A percentile compares a stretch with the other conserved stretches of the same genome.
These are phyloP conservation scores for Melanerpes aurifrons DNA, from an alignment of 2,113 vertebrate genomes.

Conservation along the genomic window DNA sequence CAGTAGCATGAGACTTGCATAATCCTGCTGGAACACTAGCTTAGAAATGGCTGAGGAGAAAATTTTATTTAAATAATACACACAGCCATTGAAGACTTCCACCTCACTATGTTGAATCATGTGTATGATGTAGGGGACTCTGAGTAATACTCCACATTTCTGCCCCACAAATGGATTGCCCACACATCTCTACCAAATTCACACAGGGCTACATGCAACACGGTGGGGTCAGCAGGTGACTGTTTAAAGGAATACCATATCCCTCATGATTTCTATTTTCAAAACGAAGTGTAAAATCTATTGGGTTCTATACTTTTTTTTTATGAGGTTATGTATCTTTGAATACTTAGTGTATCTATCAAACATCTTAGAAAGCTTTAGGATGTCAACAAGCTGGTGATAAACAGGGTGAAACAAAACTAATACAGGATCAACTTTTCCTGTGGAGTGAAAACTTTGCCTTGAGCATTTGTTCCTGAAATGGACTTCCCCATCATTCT, in stretches of 20 bases:
- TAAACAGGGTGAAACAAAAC: not conserved
- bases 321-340: not conserved
- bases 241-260: rapidly evolving
- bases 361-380: not conserved
- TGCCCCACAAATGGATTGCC: not conserved
- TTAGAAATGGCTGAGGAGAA: not conserved
- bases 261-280: not conserved
- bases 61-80: not conserved
- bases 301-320: no score
- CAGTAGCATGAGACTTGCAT: not conserved
- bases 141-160: not conserved
- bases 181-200: not conserved
- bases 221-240: not conserved
- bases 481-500: not conserved
- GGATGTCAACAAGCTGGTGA: not conserved
- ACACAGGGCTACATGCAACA: not conserved
- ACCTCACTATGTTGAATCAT: rapidly evolving
- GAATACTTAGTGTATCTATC: not conserved
- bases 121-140: rapidly evolving
- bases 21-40: not conserved
- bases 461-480: not conserved
- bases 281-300: not conserved
- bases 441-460: not conserved
- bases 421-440: not conserved
- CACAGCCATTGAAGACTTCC: not conserved